These are phyloP conservation scores for Dynastes hyllus DNA, from an alignment of 2,888 invertebrate species.

Conservation along the genomic window DNA sequence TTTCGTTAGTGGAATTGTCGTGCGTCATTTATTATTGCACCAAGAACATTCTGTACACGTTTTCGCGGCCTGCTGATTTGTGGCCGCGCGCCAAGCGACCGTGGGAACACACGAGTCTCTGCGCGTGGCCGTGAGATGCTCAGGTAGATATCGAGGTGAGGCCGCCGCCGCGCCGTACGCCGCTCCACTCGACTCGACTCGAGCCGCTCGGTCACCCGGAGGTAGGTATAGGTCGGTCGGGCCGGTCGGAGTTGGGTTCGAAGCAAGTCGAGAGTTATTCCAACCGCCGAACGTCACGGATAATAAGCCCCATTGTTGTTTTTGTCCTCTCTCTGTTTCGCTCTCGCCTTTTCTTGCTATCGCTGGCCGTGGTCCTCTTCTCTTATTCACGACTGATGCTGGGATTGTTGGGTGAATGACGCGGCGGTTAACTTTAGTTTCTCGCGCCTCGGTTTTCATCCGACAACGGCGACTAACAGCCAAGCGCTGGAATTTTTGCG, in stretches of 20 bases:
- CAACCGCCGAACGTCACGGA: constrained; percentile 44
- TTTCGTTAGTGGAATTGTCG: constrained; percentile 50
- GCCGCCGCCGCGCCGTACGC: constrained; percentile 47
- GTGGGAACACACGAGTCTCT: constrained; percentile 55
- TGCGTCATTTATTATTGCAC: constrained; percentile 48
- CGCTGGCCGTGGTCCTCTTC: constrained; percentile 15
- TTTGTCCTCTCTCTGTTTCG: constrained; percentile 28
- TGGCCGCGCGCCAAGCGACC: constrained; percentile 54
- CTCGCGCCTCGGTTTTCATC: constrained; percentile 38
- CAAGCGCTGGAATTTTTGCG: constrained; percentile 24
- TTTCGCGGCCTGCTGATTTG: constrained; percentile 54
- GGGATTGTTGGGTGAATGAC: constrained; percentile 6
- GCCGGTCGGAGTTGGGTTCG: background rate
- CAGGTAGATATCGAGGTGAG: constrained; percentile 53
- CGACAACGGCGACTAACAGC: constrained; percentile 2
- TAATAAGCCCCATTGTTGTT: constrained; percentile 49
- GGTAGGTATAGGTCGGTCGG: constrained; percentile 24
- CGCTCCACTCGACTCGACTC: constrained; percentile 32
- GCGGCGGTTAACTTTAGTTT: constrained; percentile 36
- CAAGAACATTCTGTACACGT: constrained; percentile 54
- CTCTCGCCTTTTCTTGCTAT: constrained; percentile 8
- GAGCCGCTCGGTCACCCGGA: constrained; percentile 40
- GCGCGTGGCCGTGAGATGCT: constrained; percentile 54
- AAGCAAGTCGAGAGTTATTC: constrained; percentile 34
- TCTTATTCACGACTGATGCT: constrained; percentile 39